Base-by-base conservation (phyloP, 2,888 invertebrate species). In the Drosophila eohydei region DNA sequence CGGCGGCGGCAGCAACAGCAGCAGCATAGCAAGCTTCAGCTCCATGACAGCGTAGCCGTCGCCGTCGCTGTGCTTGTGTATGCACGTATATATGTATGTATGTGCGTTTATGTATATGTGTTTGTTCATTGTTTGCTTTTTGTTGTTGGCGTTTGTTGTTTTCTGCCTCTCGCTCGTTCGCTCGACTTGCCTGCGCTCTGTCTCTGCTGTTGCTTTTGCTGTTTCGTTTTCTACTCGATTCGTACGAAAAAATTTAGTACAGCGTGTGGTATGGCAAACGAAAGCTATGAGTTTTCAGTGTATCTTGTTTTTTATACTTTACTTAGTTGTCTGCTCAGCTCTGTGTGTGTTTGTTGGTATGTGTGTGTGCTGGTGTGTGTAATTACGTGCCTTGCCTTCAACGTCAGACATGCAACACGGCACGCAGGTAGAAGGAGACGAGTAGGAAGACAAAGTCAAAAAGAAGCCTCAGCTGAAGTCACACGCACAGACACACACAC, bases 261-360 rank as follows among this genome's bases (percentile, higher is more conserved):
- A 86, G 90, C 90, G 90, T 86, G 73, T 86, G 89, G 90, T 91
- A 92, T 90, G 90, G 88, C 90, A 90, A 92, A 91, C 87, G 92
- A 91, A 92, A 91, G 92, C 91, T 91, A 91, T 90, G 80, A 90
- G 92, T 89, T 86, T 86, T 86, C 90, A 86, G 90, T 86, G 83
- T 86, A 88, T 86, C 83, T 85, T 88, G 81, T 85, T 58, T 46
- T 43, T 55, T 48, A 58, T 51, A 61, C 67, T 55, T 66, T 74
- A 66, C 62, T 56, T 64, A 58, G 57, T 58, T 58, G 54, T 64
- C 62, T 70, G 67, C 60, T 46, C 48, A 71, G 43, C 68, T 64
- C 41, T 66, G 65, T 70, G 58, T 52, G 68, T 57, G 12, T 44
- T 41, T 34, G 65, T 57, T 58, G 58, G 50, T 58, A 50, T 38